phyloP scores from a whole-genome alignment of 2,888 invertebrate genomes.

The Rhaphigaster nebulosa region DNA sequence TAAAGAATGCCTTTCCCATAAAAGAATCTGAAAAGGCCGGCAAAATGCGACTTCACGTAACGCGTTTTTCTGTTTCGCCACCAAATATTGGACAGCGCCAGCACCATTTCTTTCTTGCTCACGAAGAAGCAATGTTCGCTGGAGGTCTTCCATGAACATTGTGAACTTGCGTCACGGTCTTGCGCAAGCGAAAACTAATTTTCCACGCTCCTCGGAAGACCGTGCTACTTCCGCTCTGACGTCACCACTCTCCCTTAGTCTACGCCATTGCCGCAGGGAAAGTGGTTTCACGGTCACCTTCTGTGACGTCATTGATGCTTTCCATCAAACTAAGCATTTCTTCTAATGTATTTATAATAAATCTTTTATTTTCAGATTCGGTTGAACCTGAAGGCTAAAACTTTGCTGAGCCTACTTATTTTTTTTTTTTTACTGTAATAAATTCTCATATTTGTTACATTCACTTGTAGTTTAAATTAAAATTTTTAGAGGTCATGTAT shows the following conservation, averaged over 20 bases:
- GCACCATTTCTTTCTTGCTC: not conserved
- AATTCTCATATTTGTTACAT: not conserved
- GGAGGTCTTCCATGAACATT: not conserved
- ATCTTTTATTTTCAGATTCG: not conserved
- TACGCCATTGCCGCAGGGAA: constrained; percentile 1
- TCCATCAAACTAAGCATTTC: not conserved
- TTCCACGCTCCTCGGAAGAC: constrained; percentile 41
- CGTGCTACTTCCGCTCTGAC: constrained; percentile 25
- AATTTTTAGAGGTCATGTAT: not conserved
- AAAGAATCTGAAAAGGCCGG: not conserved
- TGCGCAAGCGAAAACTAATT: constrained; percentile 26
- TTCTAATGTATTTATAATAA: not conserved
- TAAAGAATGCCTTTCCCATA: not conserved
- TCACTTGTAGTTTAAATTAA: not conserved
- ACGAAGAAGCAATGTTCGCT: not conserved
- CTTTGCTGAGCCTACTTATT: no score
- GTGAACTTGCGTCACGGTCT: constrained; percentile 29
- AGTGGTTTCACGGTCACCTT: not conserved
- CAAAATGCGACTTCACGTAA: not conserved
- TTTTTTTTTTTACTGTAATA: not conserved
- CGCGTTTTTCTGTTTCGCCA: not conserved
- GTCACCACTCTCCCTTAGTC: constrained; percentile 33
- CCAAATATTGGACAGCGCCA: not conserved
- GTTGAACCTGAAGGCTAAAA: not conserved
- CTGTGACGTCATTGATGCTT: not conserved